Base-by-base conservation (phyloP, 2,888 invertebrate genomes). In the Ochropleura leucogaster region DNA sequence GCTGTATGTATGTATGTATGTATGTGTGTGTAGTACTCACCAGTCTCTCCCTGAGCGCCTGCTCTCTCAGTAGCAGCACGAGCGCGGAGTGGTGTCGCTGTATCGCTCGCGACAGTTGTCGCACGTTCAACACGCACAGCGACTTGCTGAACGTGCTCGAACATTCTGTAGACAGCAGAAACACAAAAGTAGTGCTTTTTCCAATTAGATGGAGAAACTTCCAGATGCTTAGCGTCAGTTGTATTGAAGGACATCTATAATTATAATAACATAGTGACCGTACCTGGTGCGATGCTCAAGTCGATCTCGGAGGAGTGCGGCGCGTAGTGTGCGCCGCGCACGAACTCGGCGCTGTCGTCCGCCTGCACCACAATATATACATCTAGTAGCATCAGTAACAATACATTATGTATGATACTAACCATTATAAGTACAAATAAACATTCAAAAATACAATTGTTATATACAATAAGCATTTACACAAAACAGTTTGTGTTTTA, bases 241-340 rank as follows among this genome's bases (percentile, higher is more conserved):
- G 18, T 18, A 51, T 51, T 51, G 51, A 51, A 51, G 18, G 18
- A 51, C 51, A 18, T 18, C 20, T 16, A 16, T 20, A 4, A 5
- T 7, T 18, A 40, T 30, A 30, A 30, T 30, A 3, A 30, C 30
- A n/a, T 16, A 9, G 40, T 47, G 9, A 9, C n/a, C n/a, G 53
- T 68, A 69, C 70, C 83, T 70, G 6, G n/a, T 9, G 16, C 74
- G 55, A 20, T 66, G 78, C 87, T 60, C 18, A 92, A 84, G 30
- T 94, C 92, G 0, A 87, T 30, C 65, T 93, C 93, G 0, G 94
- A 92, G 30, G 93, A 93, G 85, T 94, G 94, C 4, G 94, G 91
- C 2, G 88, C 92, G 4, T 71, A 57, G 62, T 90, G 89, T 0
- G 94, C 94, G 0, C 92, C 94, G 16, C 90, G 88, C 55, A 88